These are phyloP conservation scores for Parnassius orleans DNA, from an alignment of 2,888 invertebrate species.

Conservation along the genomic window DNA sequence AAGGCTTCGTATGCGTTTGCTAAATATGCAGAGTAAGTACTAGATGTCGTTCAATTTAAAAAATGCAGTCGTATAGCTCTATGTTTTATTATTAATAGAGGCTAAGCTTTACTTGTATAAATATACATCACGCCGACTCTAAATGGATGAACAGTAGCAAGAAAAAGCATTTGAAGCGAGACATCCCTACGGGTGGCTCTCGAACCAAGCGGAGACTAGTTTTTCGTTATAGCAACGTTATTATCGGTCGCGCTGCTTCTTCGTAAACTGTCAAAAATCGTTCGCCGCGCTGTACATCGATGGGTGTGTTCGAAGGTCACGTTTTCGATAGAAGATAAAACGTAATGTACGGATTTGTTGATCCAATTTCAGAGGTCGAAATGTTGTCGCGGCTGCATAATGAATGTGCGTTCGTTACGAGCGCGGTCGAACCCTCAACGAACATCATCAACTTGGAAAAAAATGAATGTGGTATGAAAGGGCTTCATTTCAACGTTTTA, in stretches of 20 bases:
- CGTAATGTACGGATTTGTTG: slow-evolving; percentile 17
- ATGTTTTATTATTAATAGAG: slow-evolving; percentile 50
- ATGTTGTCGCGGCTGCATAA: slow-evolving; percentile 10
- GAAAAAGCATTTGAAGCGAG: slow-evolving; percentile 49
- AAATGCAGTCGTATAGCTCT: slow-evolving; percentile 33
- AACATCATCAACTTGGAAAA: slow-evolving; percentile 14
- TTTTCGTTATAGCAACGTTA: slow-evolving; percentile 38
- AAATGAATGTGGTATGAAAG: slow-evolving; percentile 23
- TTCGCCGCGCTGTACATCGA: slow-evolving; percentile 15
- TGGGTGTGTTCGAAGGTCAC: slow-evolving; percentile 6
- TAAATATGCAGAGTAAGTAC: neutral
- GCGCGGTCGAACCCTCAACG: slow-evolving; percentile 10
- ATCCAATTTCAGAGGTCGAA: slow-evolving; percentile 5
- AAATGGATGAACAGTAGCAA: slow-evolving; percentile 49
- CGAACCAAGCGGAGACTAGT: slow-evolving; percentile 42
- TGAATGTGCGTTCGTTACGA: slow-evolving; percentile 14
- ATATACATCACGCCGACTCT: slow-evolving; percentile 58
- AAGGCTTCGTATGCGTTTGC: neutral
- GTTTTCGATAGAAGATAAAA: neutral
- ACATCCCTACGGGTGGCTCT: slow-evolving; percentile 50
- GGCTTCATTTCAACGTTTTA: slow-evolving; percentile 22
- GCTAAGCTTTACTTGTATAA: slow-evolving; percentile 49
- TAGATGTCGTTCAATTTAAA: neutral
- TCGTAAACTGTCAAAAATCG: slow-evolving; percentile 21
- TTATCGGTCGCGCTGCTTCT: slow-evolving; percentile 9